A percentile compares a stretch with the other conserved stretches of the same genome.
phyloP scores from a whole-genome alignment of 2,888 invertebrate genomes.

The Cenopis cana region DNA sequence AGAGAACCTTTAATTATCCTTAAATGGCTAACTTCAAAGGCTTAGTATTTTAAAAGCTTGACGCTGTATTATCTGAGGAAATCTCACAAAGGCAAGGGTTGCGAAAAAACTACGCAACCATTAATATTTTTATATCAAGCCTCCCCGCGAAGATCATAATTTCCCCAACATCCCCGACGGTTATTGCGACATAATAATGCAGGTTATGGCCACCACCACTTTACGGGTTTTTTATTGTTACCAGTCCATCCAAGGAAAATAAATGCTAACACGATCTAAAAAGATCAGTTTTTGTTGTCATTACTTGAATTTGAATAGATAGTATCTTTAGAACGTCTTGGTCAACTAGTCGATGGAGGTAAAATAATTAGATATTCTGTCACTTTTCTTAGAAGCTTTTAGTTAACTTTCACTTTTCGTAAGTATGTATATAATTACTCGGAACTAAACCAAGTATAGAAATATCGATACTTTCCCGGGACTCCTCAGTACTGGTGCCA shows the following conservation, averaged over 20 bases:
- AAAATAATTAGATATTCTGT: background rate
- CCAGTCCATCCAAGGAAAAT: constrained; percentile 9
- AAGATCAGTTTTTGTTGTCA: background rate
- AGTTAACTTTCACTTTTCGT: no score
- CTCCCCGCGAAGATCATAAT: constrained; percentile 58
- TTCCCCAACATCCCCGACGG: constrained; percentile 54
- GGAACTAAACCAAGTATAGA: no score
- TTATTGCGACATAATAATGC: constrained; percentile 42
- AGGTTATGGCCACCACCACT: constrained; percentile 25
- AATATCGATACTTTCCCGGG: no score
- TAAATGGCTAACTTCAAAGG: constrained; percentile 24
- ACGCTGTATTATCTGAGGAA: constrained; percentile 57
- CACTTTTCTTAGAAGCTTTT: no score
- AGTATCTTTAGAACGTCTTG: background rate
- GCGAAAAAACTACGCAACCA: constrained; percentile 61
- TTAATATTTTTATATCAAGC: constrained; percentile 66
- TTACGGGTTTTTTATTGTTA: constrained; percentile 32
- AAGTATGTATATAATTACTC: no score
- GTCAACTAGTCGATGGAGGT: background rate
- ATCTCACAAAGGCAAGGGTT: constrained; percentile 57
- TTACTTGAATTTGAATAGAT: background rate
- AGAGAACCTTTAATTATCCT: constrained; percentile 18
- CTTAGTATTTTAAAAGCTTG: constrained; percentile 18
- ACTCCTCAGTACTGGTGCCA: no score
- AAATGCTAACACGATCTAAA: background rate